phyloP scores from a whole-genome alignment of 2,113 vertebrate species.

The Raja brachyura region DNA sequence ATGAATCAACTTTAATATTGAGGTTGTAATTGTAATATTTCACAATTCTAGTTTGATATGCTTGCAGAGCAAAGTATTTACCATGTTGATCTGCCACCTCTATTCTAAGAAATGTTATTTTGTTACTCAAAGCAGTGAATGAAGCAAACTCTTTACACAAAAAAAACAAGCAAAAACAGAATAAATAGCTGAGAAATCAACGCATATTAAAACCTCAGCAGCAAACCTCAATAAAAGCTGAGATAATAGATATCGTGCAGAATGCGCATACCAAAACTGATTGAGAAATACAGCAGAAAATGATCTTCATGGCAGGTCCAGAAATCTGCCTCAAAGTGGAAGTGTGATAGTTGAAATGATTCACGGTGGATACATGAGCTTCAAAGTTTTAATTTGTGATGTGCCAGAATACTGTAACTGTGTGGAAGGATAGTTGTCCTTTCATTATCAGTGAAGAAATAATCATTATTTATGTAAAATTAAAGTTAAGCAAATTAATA shows the following conservation, averaged over 20 bases:
- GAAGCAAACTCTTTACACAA: neutral
- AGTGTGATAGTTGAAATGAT: neutral
- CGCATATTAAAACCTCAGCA: neutral
- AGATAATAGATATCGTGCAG: neutral
- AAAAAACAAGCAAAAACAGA: neutral
- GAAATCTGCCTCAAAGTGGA: neutral
- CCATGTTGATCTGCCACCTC: neutral
- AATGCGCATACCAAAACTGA: neutral
- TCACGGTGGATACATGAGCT: neutral
- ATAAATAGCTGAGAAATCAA: neutral
- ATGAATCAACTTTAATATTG: neutral
- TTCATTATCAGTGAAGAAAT: neutral
- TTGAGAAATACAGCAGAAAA: neutral
- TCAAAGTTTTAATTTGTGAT: neutral
- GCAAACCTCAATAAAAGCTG: neutral
- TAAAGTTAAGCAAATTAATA: neutral
- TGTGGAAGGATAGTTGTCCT: neutral
- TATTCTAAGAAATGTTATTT: neutral
- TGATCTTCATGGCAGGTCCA: neutral
- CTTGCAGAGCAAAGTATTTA: neutral
- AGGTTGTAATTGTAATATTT: neutral
- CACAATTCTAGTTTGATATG: neutral
- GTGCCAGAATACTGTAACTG: neutral
- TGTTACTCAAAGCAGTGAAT: neutral
- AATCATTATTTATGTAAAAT: neutral